phyloP scores from a whole-genome alignment of 2,888 invertebrate genomes.

The Phaedon cochleariae region DNA sequence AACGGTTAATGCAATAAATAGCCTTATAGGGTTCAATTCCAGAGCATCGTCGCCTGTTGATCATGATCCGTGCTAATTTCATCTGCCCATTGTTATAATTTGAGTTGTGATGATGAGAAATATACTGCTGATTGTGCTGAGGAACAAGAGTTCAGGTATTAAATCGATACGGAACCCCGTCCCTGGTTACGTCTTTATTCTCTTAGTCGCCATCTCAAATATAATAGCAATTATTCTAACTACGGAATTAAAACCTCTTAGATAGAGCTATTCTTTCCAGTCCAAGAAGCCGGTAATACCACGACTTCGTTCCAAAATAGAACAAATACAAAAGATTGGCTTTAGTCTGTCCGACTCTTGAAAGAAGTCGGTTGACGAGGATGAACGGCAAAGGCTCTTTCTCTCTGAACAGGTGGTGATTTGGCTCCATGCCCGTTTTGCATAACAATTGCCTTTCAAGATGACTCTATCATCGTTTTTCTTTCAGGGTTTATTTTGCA shows the following conservation, averaged over 20 bases:
- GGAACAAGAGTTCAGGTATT: neutral
- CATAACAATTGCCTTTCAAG: constrained; percentile 63
- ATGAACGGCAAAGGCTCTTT: constrained; percentile 60
- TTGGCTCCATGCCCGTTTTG: constrained; percentile 60
- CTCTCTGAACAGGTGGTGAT: constrained; percentile 61
- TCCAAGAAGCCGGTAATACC: constrained; percentile 60
- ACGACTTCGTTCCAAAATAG: constrained; percentile 59
- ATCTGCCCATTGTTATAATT: too few relatives aligned
- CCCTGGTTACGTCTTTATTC: constrained; percentile 53
- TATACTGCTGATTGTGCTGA: neutral
- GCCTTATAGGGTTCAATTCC: too few relatives aligned
- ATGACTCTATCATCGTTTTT: constrained; percentile 61
- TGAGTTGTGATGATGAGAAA: too few relatives aligned
- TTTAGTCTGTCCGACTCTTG: constrained; percentile 58
- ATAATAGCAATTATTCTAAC: constrained; percentile 64
- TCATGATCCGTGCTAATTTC: too few relatives aligned
- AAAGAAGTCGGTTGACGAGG: constrained; percentile 61
- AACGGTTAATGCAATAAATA: too few relatives aligned
- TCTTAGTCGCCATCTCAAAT: constrained; percentile 60
- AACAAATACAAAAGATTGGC: constrained; percentile 63
- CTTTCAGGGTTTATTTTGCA: constrained; percentile 60
- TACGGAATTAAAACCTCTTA: constrained; percentile 63
- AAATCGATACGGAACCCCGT: constrained; percentile 22
- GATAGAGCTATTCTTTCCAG: constrained; percentile 63
- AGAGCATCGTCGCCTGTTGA: too few relatives aligned